Base-by-base conservation (phyloP, 2,113 vertebrate species). In the Nothobranchius kuhntae region DNA sequence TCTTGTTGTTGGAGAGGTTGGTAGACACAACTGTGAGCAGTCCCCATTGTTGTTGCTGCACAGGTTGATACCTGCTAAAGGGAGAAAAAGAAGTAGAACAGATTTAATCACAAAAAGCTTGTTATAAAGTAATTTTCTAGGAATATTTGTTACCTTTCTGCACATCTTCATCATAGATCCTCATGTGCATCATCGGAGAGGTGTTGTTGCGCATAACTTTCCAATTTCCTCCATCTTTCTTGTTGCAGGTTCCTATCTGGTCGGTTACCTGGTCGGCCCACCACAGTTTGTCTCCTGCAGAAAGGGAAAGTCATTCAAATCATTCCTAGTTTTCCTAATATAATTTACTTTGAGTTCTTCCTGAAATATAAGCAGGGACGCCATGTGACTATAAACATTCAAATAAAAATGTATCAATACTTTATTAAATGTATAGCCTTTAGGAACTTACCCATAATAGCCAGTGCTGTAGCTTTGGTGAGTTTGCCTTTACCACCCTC, bases 101-200 rank as follows among this genome's bases (percentile, higher is more conserved):
- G 9, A 17, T 38, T 56, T 1, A n/a, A 56, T 56, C 11, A 10
- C 7, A 56, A 56, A 7, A 4, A 14, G 4, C 7, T 15, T 35
- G 30, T 13, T 15, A 9, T 15, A 36, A 55, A 15, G 6, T 14
- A 1, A 4, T 13, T 26, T 14, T 11, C 9, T 7, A 38, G 13
- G 11, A 0, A 7, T 44, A 0, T 47, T 53, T 67, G 48, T 15
- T 68, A 89, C 87, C 81, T 92, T 71, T 91, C 83, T 93, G 96
- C 53, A 95, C 87, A 59, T 89, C 94, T 87, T 99, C 97, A 0
- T 98, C 95, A 1, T 99, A 98, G 63, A 98, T 95, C 86, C 95
- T 98, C 96, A 99, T 98, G 88, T 99, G 95, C 96, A 98, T 98
- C 85, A 99, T 96, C n/a, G 95, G 80, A 0, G 96, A 95, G 5